phyloP scores from a whole-genome alignment of 1,140 invertebrate genomes.

The Gonatopus flavifemur region DNA sequence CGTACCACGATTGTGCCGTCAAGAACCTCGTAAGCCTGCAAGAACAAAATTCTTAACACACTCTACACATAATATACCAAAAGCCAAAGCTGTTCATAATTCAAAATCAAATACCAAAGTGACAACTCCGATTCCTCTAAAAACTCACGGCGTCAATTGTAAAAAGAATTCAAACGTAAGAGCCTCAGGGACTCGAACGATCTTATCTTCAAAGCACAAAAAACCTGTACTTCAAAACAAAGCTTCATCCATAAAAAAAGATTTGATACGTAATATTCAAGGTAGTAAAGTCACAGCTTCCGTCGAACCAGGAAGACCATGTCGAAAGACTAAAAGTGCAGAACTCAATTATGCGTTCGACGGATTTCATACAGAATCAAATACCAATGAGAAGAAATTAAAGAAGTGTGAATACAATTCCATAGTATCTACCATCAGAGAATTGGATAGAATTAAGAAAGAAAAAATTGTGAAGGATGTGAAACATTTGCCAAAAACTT shows the following conservation, averaged over 20 bases:
- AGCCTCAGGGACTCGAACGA: constrained; percentile 1
- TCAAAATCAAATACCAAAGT: neutral
- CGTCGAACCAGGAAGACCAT: constrained; percentile 7
- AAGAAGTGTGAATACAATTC: constrained; percentile 46
- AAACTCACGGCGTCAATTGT: too few relatives aligned
- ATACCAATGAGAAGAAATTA: constrained; percentile 23
- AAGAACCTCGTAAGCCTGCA: too few relatives aligned
- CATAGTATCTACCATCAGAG: constrained; percentile 39
- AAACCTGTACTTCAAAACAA: constrained; percentile 9
- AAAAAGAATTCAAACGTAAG: constrained; percentile 5
- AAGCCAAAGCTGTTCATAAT: neutral
- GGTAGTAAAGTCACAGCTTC: constrained; percentile 10
- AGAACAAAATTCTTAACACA: too few relatives aligned
- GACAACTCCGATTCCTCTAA: neutral
- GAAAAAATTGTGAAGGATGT: constrained; percentile 33
- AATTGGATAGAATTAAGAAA: constrained; percentile 34
- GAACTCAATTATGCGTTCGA: neutral
- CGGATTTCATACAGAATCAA: neutral
- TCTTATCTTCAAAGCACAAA: constrained; percentile 17
- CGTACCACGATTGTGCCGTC: too few relatives aligned
- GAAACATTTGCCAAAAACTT: constrained; percentile 30
- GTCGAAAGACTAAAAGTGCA: neutral
- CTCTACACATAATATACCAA: too few relatives aligned
- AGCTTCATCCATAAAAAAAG: constrained; percentile 18
- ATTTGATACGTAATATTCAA: constrained; percentile 7